phyloP scores from a whole-genome alignment of 2,113 vertebrate species.

The Micronycteris hirsuta region DNA sequence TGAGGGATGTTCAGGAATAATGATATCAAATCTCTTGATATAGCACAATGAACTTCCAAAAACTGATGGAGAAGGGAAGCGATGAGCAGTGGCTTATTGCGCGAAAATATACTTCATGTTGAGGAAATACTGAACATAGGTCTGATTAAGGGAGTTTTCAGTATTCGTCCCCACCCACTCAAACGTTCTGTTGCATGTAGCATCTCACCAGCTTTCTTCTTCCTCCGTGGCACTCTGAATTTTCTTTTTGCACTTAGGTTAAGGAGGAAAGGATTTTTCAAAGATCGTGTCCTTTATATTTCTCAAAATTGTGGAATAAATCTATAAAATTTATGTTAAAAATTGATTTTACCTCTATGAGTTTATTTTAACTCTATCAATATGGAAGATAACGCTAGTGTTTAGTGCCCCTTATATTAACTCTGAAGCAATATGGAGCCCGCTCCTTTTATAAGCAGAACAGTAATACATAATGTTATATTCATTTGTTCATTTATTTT shows the following conservation, averaged over 20 bases:
- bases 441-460: not conserved
- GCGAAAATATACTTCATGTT: not conserved
- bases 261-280: not conserved
- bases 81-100: not conserved
- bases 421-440: not conserved
- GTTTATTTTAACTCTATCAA: not conserved
- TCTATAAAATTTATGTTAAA: not conserved
- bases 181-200: not conserved
- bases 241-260: not conserved
- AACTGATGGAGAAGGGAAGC: not conserved
- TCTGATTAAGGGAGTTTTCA: not conserved
- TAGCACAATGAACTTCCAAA: not conserved
- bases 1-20: not conserved
- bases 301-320: not conserved
- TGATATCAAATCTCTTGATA: not conserved
- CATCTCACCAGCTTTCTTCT: not conserved
- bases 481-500: slow-evolving; percentile 26
- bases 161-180: not conserved
- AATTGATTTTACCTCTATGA: not conserved
- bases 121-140: no score
- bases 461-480: not conserved
- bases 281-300: not conserved
- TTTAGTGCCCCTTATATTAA: not conserved
- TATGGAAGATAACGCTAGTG: not conserved
- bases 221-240: not conserved